These are phyloP conservation scores for Mantis religiosa DNA, from an alignment of 2,888 invertebrate species.

Conservation along the genomic window DNA sequence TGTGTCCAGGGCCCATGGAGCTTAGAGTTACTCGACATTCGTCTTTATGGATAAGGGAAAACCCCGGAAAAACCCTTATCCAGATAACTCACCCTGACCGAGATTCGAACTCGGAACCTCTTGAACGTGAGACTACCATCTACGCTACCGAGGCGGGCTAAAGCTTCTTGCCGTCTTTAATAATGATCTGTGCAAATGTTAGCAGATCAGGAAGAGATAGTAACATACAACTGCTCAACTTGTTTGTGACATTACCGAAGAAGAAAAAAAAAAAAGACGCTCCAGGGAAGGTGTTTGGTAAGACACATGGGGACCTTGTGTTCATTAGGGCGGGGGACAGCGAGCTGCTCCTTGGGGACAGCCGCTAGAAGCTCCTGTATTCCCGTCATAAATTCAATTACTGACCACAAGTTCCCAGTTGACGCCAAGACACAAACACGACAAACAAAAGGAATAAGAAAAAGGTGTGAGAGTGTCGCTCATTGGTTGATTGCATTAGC, in stretches of 20 bases:
- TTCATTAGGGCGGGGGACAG: not conserved
- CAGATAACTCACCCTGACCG: too few species aligned
- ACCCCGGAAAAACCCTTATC: too few species aligned
- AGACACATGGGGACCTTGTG: not conserved
- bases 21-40: too few species aligned
- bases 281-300: not conserved
- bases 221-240: not conserved
- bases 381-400: slow-evolving; percentile 12
- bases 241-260: not conserved
- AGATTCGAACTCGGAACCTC: too few species aligned
- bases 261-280: not conserved
- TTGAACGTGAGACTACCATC: too few species aligned
- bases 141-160: too few species aligned
- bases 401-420: slow-evolving; percentile 11
- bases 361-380: not conserved
- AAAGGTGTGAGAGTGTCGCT: slow-evolving; percentile 2
- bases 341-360: not conserved
- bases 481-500: slow-evolving; percentile 28
- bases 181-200: not conserved
- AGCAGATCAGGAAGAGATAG: not conserved
- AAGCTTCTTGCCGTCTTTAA: too few species aligned
- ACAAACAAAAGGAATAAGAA: not conserved
- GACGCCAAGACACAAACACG: not conserved
- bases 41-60: too few species aligned
- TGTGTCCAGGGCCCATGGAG: too few species aligned